Evolutionary conservation across 2,888 invertebrate species (phyloP).

Genomic region (Acanthococcus lagerstroemiae): DNA sequence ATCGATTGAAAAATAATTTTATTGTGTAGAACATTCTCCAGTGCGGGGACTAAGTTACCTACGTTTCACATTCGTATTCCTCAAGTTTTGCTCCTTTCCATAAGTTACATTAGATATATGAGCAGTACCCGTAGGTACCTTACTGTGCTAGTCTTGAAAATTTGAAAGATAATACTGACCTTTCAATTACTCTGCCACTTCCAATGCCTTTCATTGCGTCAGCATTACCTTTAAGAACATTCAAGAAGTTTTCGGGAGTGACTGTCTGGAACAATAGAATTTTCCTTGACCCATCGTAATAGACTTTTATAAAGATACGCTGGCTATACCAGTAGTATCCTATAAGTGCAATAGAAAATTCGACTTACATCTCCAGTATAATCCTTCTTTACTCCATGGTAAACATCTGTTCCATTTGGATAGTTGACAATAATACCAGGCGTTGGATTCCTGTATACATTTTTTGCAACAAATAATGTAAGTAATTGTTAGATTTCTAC

Average conservation of each 20-base stretch:
- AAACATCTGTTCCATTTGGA: slow-evolving; percentile 49
- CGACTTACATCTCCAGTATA: slow-evolving; percentile 44
- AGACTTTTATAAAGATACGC: not conserved
- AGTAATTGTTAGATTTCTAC: no score
- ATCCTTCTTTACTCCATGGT: slow-evolving; percentile 48
- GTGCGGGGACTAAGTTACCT: no score
- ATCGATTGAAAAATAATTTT: no score
- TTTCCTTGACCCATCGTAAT: no score
- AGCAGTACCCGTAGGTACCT: no score
- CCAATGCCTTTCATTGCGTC: slow-evolving; percentile 44
- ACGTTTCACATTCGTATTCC: no score
- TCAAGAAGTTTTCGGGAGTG: slow-evolving; percentile 42
- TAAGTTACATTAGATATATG: no score
- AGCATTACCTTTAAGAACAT: slow-evolving; percentile 47
- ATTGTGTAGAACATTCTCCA: no score
- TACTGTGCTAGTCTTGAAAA: no score
- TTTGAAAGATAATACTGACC: no score
- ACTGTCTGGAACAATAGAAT: slow-evolving; percentile 17
- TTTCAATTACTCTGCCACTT: slow-evolving; percentile 45
- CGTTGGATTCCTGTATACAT: slow-evolving; percentile 44
- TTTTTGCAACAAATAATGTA: no score
- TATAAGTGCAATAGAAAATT: not conserved
- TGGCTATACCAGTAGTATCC: not conserved
- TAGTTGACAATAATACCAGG: slow-evolving; percentile 49
- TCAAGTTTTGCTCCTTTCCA: no score